These are phyloP conservation scores for Ariopsis seemanni DNA, from an alignment of 2,113 vertebrate species.

Conservation along the genomic window DNA sequence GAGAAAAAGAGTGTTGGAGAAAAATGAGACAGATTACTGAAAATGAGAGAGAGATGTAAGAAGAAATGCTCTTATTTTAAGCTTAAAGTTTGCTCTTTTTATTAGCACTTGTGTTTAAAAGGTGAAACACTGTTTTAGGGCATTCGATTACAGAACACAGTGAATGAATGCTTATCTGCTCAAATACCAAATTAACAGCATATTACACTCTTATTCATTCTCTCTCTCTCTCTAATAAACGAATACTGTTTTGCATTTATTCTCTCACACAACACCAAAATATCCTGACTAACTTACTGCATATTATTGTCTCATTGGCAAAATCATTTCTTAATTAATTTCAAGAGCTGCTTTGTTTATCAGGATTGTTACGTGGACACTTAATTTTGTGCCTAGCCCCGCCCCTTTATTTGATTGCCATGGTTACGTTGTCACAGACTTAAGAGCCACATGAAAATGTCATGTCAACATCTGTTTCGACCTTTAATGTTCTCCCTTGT, in stretches of 20 bases:
- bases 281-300: background rate
- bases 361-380: background rate
- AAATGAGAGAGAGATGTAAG: background rate
- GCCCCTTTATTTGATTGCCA: background rate
- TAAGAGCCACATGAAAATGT: background rate
- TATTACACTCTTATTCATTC: background rate
- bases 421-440: background rate
- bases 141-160: background rate
- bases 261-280: background rate
- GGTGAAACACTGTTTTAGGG: background rate
- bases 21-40: background rate
- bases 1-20: background rate
- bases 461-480: slow-evolving; percentile 7
- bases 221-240: background rate
- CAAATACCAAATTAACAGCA: background rate
- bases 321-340: background rate
- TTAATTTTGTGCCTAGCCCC: background rate
- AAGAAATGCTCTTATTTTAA: background rate
- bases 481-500: slow-evolving; percentile 2
- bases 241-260: background rate
- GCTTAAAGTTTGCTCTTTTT: no score
- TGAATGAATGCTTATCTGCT: background rate
- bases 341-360: background rate
- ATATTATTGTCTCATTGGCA: background rate
- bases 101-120: background rate